These are phyloP conservation scores for Enteromius unitaeniatus DNA, from an alignment of 2,797 vertebrate genomes.

Conservation along the genomic window DNA sequence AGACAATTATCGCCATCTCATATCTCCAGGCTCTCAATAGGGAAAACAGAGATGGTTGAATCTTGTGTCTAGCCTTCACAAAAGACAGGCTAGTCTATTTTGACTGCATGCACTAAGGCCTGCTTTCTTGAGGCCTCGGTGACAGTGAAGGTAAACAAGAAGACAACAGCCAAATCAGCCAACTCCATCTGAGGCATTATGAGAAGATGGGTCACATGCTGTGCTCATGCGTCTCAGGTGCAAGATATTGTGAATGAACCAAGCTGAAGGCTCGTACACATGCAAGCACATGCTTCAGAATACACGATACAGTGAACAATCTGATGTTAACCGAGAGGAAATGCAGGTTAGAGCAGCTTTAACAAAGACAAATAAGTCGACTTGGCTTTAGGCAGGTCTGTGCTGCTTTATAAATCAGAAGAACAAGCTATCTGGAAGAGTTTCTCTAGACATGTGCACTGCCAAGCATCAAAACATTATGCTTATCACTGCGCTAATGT, in stretches of 20 bases:
- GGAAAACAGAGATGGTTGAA: constrained; percentile 60
- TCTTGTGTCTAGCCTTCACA: constrained; percentile 74
- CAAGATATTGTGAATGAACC: constrained; percentile 21
- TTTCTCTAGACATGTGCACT: constrained; percentile 24
- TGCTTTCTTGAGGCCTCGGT: constrained; percentile 57
- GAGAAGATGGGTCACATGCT: constrained; percentile 20
- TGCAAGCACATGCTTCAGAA: not conserved
- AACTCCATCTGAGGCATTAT: constrained; percentile 66
- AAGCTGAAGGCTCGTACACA: not conserved
- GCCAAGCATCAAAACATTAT: constrained; percentile 29
- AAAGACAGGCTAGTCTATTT: constrained; percentile 75
- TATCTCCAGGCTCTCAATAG: constrained; percentile 64
- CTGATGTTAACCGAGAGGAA: not conserved
- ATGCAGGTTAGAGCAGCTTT: constrained; percentile 2
- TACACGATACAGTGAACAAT: not conserved
- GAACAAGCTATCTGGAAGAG: constrained; percentile 39
- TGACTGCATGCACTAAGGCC: constrained; percentile 68
- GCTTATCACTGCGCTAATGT: constrained; percentile 39
- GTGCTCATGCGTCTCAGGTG: constrained; percentile 16
- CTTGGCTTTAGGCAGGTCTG: constrained; percentile 21
- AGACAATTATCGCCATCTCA: constrained; percentile 56
- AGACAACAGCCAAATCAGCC: constrained; percentile 66
- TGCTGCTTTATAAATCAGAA: constrained; percentile 31
- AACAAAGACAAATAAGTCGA: constrained; percentile 20
- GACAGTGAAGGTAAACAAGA: constrained; percentile 63